Evolutionary conservation across 2,113 vertebrate genomes (phyloP).

Genomic region (Rhynchomys soricoides): DNA sequence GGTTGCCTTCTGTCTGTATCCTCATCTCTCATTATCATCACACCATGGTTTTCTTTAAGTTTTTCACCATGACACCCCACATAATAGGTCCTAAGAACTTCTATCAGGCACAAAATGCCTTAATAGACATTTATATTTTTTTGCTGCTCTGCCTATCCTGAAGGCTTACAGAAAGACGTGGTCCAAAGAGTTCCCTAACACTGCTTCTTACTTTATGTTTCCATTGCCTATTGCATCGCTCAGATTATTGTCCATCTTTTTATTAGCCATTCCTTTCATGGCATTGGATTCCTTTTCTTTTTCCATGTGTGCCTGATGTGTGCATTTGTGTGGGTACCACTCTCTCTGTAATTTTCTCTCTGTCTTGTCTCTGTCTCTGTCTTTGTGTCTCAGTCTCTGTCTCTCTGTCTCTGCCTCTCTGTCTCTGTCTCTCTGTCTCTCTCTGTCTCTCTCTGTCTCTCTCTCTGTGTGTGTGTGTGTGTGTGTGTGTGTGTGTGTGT

Average conservation of each 20-base stretch:
- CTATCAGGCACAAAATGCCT: not conserved
- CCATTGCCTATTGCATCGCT: not conserved
- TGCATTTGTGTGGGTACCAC: not conserved
- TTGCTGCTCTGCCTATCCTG: not conserved
- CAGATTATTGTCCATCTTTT: not conserved
- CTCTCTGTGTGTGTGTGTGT: not conserved
- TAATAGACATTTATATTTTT: not conserved
- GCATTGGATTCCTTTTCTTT: too few relatives aligned
- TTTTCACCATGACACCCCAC: rapidly evolving
- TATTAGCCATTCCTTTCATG: not conserved
- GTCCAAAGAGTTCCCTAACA: not conserved
- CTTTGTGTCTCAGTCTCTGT: too few relatives aligned
- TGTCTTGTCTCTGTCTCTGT: too few relatives aligned
- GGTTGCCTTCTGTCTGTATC: not conserved
- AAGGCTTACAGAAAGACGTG: not conserved
- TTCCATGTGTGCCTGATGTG: not conserved
- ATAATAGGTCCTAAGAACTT: not conserved
- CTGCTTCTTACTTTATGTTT: not conserved
- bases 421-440: too few relatives aligned
- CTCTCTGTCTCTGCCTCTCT: too few relatives aligned
- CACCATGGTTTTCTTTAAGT: not conserved
- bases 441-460: too few relatives aligned
- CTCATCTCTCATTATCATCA: not conserved
- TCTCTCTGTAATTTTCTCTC: too few relatives aligned
- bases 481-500: not conserved